Conservation (phyloP, 2,888 invertebrate genomes). For the Colletes collaris region DNA sequence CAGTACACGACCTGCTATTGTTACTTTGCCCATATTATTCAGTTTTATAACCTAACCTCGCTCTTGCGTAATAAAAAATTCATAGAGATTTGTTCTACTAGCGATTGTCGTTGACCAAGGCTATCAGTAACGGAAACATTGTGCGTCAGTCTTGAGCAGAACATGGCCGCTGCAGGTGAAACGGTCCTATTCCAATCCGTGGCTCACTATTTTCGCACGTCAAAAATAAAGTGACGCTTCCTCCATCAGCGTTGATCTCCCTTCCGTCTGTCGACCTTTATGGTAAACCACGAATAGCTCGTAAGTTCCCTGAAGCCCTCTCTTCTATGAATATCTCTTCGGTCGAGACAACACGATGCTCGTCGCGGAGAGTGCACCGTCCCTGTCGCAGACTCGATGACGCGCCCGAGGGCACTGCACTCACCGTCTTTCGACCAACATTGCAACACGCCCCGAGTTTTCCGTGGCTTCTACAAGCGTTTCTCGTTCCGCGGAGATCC, state of each 20-base stretch:
- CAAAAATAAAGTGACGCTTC: conserved; percentile 70
- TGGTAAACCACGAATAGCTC: conserved; percentile 81
- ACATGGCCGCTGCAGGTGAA: not conserved
- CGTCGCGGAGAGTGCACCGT: conserved; percentile 43
- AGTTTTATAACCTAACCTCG: too few relatives aligned
- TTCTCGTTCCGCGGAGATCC: conserved; percentile 8
- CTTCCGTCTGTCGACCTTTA: conserved; percentile 69
- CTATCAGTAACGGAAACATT: too few relatives aligned
- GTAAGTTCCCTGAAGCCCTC: conserved; percentile 76
- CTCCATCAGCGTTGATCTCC: conserved; percentile 55
- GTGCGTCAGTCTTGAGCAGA: not conserved
- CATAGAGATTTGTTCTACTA: too few relatives aligned
- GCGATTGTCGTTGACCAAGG: too few relatives aligned
- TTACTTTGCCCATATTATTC: too few relatives aligned
- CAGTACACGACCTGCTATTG: too few relatives aligned
- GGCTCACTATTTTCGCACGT: conserved; percentile 61
- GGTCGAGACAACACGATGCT: conserved; percentile 62
- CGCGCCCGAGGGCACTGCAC: conserved; percentile 75
- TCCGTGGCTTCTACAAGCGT: conserved; percentile 15
- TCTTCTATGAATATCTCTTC: conserved; percentile 81
- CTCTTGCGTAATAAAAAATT: too few relatives aligned
- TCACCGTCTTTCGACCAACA: conserved; percentile 53
- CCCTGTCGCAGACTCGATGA: conserved; percentile 57
- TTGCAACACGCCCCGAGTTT: conserved; percentile 44
- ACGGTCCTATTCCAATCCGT: conserved; percentile 53